Evolutionary conservation across 2,888 invertebrate genomes (phyloP).

Genomic region (Liposcelis brunnea): DNA sequence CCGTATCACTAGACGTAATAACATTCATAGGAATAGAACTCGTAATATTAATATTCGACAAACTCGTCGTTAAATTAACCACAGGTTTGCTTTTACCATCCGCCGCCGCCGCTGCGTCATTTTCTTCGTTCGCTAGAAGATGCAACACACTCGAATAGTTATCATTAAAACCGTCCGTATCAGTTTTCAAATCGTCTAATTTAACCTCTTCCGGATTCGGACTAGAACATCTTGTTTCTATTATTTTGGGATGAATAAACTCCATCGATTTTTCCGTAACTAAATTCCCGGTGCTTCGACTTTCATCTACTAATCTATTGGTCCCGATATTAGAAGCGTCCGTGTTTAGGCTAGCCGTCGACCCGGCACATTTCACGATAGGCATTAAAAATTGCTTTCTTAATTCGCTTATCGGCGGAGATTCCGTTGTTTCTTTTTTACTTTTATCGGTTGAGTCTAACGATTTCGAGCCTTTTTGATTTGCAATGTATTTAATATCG

Average conservation of each 20-base stretch:
- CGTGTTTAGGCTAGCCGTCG: no score
- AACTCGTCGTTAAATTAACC: no score
- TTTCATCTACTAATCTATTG: neutral
- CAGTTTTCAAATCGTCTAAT: neutral
- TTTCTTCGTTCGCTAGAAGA: constrained; percentile 2
- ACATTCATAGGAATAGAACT: no score
- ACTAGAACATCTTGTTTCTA: constrained; percentile 4
- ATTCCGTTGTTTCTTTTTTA: neutral
- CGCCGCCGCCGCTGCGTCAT: no score
- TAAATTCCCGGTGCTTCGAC: neutral
- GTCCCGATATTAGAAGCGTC: no score
- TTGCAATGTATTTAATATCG: constrained; percentile 4
- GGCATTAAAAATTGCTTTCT: constrained; percentile 3
- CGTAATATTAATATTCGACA: no score
- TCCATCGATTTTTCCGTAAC: neutral
- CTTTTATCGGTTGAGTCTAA: neutral
- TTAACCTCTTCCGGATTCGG: neutral
- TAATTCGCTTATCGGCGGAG: neutral
- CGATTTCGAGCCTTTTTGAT: constrained; percentile 8
- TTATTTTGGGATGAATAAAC: neutral
- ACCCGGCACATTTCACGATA: neutral
- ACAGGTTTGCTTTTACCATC: no score
- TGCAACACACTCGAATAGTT: neutral
- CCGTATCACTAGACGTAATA: no score
- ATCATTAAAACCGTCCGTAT: neutral